These are phyloP conservation scores for Ypsolopha sequella DNA, from an alignment of 2,888 invertebrate species.

Conservation along the genomic window DNA sequence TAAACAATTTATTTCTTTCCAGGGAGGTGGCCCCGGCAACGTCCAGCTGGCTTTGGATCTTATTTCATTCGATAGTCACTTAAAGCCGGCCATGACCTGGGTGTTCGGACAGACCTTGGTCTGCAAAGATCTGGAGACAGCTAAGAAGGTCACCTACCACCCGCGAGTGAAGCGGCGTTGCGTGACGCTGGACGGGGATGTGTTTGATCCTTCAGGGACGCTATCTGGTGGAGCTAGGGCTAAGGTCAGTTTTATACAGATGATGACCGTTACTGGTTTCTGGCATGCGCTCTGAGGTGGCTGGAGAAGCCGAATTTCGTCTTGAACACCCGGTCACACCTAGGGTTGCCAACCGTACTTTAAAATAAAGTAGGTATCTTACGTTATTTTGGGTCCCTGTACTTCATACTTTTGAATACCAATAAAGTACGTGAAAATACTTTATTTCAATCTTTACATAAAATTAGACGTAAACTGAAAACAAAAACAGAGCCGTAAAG, in stretches of 20 bases:
- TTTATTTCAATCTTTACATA: too few species aligned
- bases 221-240: conserved; percentile 87
- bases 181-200: conserved; percentile 94
- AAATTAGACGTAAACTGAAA: too few species aligned
- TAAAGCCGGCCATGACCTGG: conserved; percentile 85
- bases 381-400: too few species aligned
- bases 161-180: conserved; percentile 74
- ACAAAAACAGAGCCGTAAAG: too few species aligned
- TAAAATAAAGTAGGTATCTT: too few species aligned
- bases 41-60: conserved; percentile 86
- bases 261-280: too few species aligned
- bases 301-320: too few species aligned
- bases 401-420: too few species aligned
- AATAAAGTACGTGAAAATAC: too few species aligned
- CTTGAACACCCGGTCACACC: too few species aligned
- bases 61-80: conserved; percentile 75
- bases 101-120: conserved; percentile 90
- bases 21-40: conserved; percentile 77
- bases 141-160: conserved; percentile 86
- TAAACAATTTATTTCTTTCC: neutral
- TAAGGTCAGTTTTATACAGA: conserved; percentile 54
- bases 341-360: too few species aligned
- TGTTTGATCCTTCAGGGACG: conserved; percentile 90
- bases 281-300: too few species aligned
- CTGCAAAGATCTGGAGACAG: conserved; percentile 84